Conservation (phyloP, 1,140 invertebrate species). For the Gonioctena quinquepunctata region DNA sequence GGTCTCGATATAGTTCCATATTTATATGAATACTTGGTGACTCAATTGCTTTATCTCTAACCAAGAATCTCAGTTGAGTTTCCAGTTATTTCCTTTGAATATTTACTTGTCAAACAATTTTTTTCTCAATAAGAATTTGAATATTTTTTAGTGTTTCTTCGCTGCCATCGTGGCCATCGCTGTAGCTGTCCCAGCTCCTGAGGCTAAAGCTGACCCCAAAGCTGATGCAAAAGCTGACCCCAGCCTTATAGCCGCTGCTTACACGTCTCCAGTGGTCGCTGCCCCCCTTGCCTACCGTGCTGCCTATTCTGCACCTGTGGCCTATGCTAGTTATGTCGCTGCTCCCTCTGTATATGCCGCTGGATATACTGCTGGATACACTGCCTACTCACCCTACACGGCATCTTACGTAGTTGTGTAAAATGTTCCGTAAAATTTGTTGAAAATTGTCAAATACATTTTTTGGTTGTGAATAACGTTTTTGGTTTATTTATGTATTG, state of each 20-base stretch:
- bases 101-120: no score
- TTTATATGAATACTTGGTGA: no score
- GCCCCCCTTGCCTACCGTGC: neutral
- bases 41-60: no score
- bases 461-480: no score
- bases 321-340: conserved; percentile 3
- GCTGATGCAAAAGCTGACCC: neutral
- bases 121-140: no score
- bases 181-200: neutral
- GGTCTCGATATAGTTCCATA: no score
- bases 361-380: conserved; percentile 29
- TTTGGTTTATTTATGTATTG: no score
- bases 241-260: neutral
- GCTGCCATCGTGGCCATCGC: neutral
- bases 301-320: conserved; percentile 1
- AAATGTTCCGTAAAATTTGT: neutral
- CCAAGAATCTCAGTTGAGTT: no score
- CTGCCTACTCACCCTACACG: conserved; percentile 20
- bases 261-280: neutral
- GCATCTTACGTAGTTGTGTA: conserved; percentile 15
- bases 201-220: conserved; percentile 1
- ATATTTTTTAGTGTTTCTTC: neutral
- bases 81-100: no score
- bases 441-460: no score
- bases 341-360: conserved; percentile 25